Base-by-base conservation (phyloP, 1,140 invertebrate genomes). In the Elysia chlorotica region DNA sequence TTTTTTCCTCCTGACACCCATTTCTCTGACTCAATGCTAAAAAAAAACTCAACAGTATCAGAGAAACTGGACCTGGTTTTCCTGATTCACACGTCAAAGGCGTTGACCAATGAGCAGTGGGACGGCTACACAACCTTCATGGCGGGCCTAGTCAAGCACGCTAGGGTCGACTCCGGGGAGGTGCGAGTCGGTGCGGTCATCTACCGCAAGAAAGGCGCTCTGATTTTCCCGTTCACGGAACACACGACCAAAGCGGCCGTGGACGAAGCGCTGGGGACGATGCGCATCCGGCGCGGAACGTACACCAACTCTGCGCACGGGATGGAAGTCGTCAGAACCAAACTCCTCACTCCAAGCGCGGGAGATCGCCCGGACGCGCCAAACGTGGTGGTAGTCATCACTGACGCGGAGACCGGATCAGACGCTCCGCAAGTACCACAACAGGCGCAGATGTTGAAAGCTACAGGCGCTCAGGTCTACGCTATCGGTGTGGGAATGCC, bases 141-240 rank as follows among this genome's bases (percentile, higher is more conserved):
- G 3, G 75, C 73, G 41, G 72, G 77, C 17, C 62, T 84, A 54
- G 62, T 82, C 6, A 36, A 54, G 2, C 63, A 71, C 66, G 78
- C 79, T 14, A 74, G 77, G 30, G 77, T 84, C 31, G 83, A 79
- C 57, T 56, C 73, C n/a, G 81, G 78, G 30, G 71, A 74, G 23
- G 76, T 80, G 0, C 74, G 78, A 5, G 78, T 80, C 6, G 74
- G 77, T 6, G 28, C 81, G 19, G 69, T 80, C 5, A 78, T 71
- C 3, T 84, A 79, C 74, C 77, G 77, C 56, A 81, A 76, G 56
- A 67, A 75, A 25, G 75, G 76, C 2, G 41, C 61, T 21, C 35
- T 79, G 4, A 65, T 81, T 61, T 85, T 85, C 65, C 53, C 82
- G 57, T 57, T 85, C 41, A 78, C 81, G 61, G 65, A 71, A 2